Conservation (phyloP, 2,888 invertebrate species). For the Chalcis sispes region DNA sequence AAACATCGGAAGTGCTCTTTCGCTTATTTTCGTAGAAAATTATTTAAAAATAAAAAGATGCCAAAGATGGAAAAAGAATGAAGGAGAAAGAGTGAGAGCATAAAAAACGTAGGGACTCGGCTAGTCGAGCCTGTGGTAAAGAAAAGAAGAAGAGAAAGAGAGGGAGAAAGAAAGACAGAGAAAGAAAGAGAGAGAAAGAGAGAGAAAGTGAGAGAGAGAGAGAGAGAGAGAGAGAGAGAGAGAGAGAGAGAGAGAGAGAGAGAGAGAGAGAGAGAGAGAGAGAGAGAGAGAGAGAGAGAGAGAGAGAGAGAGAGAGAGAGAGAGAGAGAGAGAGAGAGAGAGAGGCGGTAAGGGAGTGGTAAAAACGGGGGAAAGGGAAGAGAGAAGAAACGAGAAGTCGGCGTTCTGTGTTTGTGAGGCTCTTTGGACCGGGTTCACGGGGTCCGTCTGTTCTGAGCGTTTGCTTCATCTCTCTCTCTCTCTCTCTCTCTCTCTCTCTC, state of each 20-base stretch:
- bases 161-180: not conserved
- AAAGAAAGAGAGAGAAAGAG: not conserved
- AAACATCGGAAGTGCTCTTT: too few species aligned
- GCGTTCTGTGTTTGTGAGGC: too few species aligned
- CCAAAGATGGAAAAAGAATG: too few species aligned
- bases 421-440: not conserved
- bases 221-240: not conserved
- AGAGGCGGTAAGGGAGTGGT: not conserved
- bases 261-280: not conserved
- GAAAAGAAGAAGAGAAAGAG: not conserved
- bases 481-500: too few species aligned
- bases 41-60: too few species aligned
- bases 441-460: too few species aligned
- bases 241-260: not conserved
- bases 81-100: too few species aligned
- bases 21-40: too few species aligned
- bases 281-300: constrained; percentile 39
- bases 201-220: not conserved
- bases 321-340: not conserved
- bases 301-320: too few species aligned
- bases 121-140: not conserved
- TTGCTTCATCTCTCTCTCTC: too few species aligned
- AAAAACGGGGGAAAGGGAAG: constrained; percentile 45
- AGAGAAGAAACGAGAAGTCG: too few species aligned
- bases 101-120: too few species aligned